Base-by-base conservation (phyloP, 35 echinoderm and acorn worm genomes). In the Eucidaris tribuloides region DNA sequence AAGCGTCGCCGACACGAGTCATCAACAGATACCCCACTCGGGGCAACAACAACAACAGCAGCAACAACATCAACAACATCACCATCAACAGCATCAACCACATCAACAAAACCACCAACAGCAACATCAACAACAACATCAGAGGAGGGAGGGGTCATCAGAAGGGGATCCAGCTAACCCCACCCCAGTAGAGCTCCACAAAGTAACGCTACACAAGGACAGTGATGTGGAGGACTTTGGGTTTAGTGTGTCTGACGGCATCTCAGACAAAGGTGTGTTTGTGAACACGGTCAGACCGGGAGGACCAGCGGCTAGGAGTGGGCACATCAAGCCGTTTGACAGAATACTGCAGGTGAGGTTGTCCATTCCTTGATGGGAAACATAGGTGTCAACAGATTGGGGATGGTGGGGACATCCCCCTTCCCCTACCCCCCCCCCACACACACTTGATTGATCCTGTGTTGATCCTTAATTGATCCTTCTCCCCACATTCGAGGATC, bases 151-250 rank as follows among this genome's bases (percentile, higher is more conserved):
- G 38, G 68, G 44, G 35, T 74, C 68, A 1, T n/a, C 38, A 7
- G 68, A 42, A 25, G 38, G 35, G 0, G 68, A 74, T 25, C 7
- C 33, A n/a, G 28, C 35, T 1, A 74, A 74, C n/a, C 15, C 89
- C 7, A 45, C 89, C 29, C 89, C 94, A 0, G 70, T 86, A 15
- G 96, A 99, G 78, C 83, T 99, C 0, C 91, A 93, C 14, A 83
- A 77, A 31, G 83, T 99, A 0, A 76, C 87, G 6, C 48, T 99
- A 28, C 87, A 77, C 59, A 99, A 99, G 66, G 96, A 99, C 76
- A 90, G 79, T 68, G 96, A 99, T 82, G 90, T 93, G 23, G 96
- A 99, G 64, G 96, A 99, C 59, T 99, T 93, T 99, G 96, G 96
- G 20, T 99, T 99, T 42, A 99, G 96, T 58, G 86, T 99, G 2